These are phyloP conservation scores for Eulemur mongoz DNA, from an alignment of 2,797 vertebrate species.

Conservation along the genomic window DNA sequence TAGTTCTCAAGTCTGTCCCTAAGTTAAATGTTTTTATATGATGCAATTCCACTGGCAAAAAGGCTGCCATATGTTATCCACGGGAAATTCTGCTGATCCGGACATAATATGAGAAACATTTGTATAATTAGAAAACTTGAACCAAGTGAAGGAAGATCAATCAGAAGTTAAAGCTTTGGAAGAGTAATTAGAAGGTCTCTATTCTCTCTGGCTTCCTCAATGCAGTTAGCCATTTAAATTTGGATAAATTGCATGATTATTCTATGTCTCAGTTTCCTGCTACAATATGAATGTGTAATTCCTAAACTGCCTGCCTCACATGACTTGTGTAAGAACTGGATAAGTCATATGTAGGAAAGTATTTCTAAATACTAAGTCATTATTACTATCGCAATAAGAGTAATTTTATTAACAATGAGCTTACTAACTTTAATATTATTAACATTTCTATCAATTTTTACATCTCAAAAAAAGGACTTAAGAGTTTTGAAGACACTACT, in stretches of 20 bases:
- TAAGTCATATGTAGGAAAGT: background rate
- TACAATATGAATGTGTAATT: background rate
- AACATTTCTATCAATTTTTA: background rate
- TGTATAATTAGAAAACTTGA: background rate
- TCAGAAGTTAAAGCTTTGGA: background rate
- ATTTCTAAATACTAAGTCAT: background rate
- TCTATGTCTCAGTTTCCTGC: background rate
- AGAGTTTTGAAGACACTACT: background rate
- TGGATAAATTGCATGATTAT: background rate
- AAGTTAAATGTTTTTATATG: background rate
- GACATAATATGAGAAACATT: background rate
- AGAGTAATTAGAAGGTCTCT: background rate
- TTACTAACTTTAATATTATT: background rate
- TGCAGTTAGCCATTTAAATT: constrained; percentile 4
- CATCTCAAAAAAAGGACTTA: background rate
- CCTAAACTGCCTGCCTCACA: background rate
- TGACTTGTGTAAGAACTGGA: background rate
- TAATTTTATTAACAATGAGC: background rate
- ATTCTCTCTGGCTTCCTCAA: background rate
- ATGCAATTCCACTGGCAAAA: background rate
- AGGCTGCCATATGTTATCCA: background rate
- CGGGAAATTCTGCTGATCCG: background rate
- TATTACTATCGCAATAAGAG: background rate
- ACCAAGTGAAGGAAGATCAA: background rate
- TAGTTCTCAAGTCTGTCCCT: background rate